Evolutionary conservation across 2,797 vertebrate genomes (phyloP), one percentile per base, ranked within the genome.

Genomic region (Hephaestus fuliginosus): DNA sequence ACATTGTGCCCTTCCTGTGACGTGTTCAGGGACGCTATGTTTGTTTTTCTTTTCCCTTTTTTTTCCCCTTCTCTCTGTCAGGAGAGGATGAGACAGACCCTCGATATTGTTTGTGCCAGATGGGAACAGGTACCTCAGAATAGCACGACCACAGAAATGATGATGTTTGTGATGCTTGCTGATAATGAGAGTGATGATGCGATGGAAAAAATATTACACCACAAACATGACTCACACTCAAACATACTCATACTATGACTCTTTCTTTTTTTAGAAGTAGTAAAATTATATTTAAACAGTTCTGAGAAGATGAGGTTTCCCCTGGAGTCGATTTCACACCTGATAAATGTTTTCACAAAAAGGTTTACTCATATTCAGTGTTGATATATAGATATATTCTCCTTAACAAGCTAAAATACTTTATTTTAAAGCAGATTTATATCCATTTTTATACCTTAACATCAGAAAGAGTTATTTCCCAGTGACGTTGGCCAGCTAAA

Each of bases 41-140:
- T 46, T 20, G 17, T 12, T 67, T 28, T 56, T 39, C 15, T 3
- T 18, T 41, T n/a, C 20, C 36, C 5, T 15, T n/a, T n/a, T 36
- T 46, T 14, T 17, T 25, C 9, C 2, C 11, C 1, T 39, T 28
- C 25, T 28, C 20, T 12, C 7, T 30, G 33, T 52, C 57, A 5
- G 15, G 55, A 61, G 7, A 67, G 70, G 18, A 70, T 49, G 36
- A 74, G 46, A 33, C 58, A 41, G 49, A 72, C 25, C 41, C 1
- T 41, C 51, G 22, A 53, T 52, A 78, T 41, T 6, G 9, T 55
- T 62, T 63, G 48, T 76, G 30, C 17, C 55, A 33, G 41, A 63
- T 25, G 14, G 6, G 1, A 61, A 15, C 61, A 39, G 36, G 17
- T 22, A 14, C 4, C n/a, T 39, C 33, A 22, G 22, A 68, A 28